phyloP scores from a whole-genome alignment of 1,140 invertebrate genomes.

The Papilio helenus region DNA sequence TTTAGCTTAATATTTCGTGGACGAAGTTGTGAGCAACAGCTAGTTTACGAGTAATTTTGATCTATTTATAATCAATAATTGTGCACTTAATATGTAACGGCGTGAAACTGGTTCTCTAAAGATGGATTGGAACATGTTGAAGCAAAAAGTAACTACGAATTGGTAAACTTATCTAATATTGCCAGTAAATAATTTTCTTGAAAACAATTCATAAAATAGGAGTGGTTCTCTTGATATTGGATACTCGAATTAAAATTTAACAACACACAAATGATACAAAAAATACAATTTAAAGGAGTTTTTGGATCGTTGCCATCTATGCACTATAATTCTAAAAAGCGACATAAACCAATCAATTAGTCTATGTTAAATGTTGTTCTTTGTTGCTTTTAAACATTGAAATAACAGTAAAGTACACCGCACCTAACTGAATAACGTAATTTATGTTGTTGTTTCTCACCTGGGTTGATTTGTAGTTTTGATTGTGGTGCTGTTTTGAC shows the following conservation, averaged over 20 bases:
- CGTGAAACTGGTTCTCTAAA: not conserved
- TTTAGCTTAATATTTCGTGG: too few relatives aligned
- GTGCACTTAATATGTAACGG: not conserved
- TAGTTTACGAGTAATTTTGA: not conserved
- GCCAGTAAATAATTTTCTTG: not conserved
- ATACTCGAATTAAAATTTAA: not conserved
- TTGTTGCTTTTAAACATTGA: constrained; percentile 9
- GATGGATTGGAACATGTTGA: not conserved
- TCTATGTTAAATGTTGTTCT: constrained; percentile 11
- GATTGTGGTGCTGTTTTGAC: constrained; percentile 53
- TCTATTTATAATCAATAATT: not conserved
- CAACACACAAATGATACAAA: not conserved
- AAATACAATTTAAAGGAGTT: not conserved
- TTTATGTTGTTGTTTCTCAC: constrained; percentile 44
- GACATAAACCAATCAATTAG: constrained; percentile 6
- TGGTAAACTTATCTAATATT: too few relatives aligned
- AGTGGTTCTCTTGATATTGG: not conserved
- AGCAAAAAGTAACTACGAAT: too few relatives aligned
- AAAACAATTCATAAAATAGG: not conserved
- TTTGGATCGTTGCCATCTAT: not conserved
- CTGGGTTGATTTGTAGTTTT: constrained; percentile 49
- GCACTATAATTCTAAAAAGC: constrained; percentile 10
- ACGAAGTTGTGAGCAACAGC: too few relatives aligned
- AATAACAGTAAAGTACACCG: not conserved
- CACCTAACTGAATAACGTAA: not conserved